phyloP scores from a whole-genome alignment of 2,888 invertebrate species.

The Ochropleura leucogaster region DNA sequence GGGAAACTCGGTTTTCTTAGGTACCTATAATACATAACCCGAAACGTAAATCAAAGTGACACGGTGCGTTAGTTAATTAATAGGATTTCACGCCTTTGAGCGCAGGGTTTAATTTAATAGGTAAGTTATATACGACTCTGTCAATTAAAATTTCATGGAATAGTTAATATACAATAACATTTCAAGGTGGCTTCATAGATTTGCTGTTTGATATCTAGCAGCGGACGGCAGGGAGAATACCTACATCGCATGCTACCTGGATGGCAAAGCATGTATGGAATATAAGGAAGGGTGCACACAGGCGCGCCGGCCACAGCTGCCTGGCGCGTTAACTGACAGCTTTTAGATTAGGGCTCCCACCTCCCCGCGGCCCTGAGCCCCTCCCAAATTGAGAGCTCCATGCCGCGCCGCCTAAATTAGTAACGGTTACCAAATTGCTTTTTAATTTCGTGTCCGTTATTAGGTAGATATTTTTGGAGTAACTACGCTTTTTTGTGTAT shows the following conservation, averaged over 20 bases:
- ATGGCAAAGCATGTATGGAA: constrained; percentile 66
- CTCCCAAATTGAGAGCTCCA: constrained; percentile 87
- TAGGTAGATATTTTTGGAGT: constrained; percentile 79
- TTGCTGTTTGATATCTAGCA: constrained; percentile 40
- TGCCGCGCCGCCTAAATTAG: constrained; percentile 87
- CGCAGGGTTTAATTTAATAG: constrained; percentile 71
- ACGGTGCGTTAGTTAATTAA: constrained; percentile 78
- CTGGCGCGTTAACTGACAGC: constrained; percentile 86
- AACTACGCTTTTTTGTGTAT: constrained; percentile 68
- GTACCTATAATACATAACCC: constrained; percentile 55
- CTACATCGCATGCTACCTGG: constrained; percentile 58
- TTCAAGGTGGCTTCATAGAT: constrained; percentile 47
- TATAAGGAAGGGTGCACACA: constrained; percentile 81
- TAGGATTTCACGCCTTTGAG: constrained; percentile 77
- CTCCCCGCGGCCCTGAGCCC: constrained; percentile 74
- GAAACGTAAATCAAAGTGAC: constrained; percentile 80
- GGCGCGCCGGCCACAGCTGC: constrained; percentile 81
- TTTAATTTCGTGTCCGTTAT: constrained; percentile 88
- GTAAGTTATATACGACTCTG: constrained; percentile 71
- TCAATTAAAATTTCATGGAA: constrained; percentile 75
- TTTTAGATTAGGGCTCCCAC: constrained; percentile 87
- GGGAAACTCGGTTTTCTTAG: constrained; percentile 73
- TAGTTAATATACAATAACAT: constrained; percentile 48
- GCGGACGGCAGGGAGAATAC: constrained; percentile 7
- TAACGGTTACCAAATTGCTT: constrained; percentile 90